Percentiles rank a stretch among this genome's conserved stretches.
Conservation (phyloP, 1,140 invertebrate genomes). For the Drosophila kanapiae region DNA sequence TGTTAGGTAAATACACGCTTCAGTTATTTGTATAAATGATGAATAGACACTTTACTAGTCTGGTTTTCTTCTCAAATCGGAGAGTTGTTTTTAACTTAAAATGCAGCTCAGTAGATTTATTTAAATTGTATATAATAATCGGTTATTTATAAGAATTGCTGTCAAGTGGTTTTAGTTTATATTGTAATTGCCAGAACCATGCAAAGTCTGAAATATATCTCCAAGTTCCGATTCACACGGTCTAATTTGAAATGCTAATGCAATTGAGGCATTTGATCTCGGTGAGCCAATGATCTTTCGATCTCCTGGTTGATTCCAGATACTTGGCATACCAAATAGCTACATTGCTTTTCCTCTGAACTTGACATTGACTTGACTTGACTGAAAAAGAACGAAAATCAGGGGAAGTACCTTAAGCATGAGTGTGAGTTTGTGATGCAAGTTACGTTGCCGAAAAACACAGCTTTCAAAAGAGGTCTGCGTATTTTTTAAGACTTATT, state of each 20-base stretch:
- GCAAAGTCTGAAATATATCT: background rate
- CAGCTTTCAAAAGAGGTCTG: constrained; percentile 32
- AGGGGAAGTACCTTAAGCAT: constrained; percentile 12
- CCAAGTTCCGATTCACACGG: constrained; percentile 1
- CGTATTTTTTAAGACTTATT: constrained; percentile 28
- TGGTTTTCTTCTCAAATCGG: too few relatives aligned
- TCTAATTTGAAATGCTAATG: constrained; percentile 27
- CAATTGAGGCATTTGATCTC: constrained; percentile 25
- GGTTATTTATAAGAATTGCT: background rate
- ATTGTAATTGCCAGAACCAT: background rate
- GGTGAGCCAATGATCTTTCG: constrained; percentile 6
- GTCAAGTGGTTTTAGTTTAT: background rate
- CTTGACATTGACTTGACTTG: constrained; percentile 61
- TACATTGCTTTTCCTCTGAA: constrained; percentile 27
- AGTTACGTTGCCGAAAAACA: constrained; percentile 15
- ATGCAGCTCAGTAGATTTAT: background rate
- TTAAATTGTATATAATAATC: background rate
- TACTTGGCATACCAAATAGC: constrained; percentile 3
- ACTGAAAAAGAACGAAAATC: background rate
- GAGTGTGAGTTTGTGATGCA: constrained; percentile 18
- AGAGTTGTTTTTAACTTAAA: background rate
- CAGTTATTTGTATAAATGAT: background rate
- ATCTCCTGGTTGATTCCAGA: constrained; percentile 22
- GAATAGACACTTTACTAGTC: background rate
- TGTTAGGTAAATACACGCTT: background rate